Conservation (phyloP, 2,888 invertebrate genomes). For the Catocala nupta region DNA sequence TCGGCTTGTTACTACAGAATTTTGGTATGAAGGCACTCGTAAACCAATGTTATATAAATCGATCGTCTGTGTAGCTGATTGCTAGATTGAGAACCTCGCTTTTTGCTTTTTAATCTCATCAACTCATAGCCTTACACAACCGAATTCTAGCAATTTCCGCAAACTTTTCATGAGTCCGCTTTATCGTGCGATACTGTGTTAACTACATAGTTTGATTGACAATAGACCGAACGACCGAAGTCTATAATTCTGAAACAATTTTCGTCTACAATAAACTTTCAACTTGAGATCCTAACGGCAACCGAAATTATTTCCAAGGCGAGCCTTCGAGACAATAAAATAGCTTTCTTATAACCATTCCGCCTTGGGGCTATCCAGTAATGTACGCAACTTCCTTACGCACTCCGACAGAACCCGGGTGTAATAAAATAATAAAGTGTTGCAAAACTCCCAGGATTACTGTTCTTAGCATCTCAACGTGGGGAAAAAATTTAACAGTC, state of each 20-base stretch:
- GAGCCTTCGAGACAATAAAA: slow-evolving; percentile 72
- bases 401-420: slow-evolving; percentile 53
- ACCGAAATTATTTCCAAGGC: slow-evolving; percentile 70
- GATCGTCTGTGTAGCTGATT: slow-evolving; percentile 80
- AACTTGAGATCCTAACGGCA: slow-evolving; percentile 67
- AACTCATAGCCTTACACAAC: slow-evolving; percentile 55
- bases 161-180: slow-evolving; percentile 35
- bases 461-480: slow-evolving; percentile 58
- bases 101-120: slow-evolving; percentile 70
- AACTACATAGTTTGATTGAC: slow-evolving; percentile 53
- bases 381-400: slow-evolving; percentile 66
- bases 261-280: slow-evolving; percentile 67
- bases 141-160: slow-evolving; percentile 42
- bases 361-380: slow-evolving; percentile 64
- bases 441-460: slow-evolving; percentile 67
- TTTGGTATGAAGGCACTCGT: slow-evolving; percentile 66
- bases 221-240: slow-evolving; percentile 55
- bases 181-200: slow-evolving; percentile 35
- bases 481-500: slow-evolving; percentile 54
- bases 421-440: slow-evolving; percentile 76
- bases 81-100: slow-evolving; percentile 74
- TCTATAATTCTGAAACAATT: slow-evolving; percentile 66
- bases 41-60: slow-evolving; percentile 75
- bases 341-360: slow-evolving; percentile 73
- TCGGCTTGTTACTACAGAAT: slow-evolving; percentile 61